phyloP scores from a whole-genome alignment of 1,140 invertebrate species.

The Luehdorfia chinensis region DNA sequence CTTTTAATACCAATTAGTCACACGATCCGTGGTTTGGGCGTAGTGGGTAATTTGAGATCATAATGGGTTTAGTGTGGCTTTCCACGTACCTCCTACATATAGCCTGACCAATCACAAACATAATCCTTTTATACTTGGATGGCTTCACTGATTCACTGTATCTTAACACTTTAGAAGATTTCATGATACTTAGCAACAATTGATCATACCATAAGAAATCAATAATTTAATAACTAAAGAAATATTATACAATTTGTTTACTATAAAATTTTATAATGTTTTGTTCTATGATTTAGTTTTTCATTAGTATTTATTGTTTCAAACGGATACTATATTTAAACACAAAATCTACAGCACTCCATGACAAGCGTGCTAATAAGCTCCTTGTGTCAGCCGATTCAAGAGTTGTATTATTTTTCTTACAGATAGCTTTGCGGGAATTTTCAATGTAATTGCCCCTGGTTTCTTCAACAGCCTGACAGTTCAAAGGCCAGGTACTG shows the following conservation, averaged over 20 bases:
- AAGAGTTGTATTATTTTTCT: slow-evolving; percentile 65
- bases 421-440: slow-evolving; percentile 67
- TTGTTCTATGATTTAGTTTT: no score
- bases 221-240: no score
- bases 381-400: slow-evolving; percentile 57
- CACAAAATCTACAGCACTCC: no score
- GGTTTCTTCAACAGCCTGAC: slow-evolving; percentile 68
- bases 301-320: no score
- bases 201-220: slow-evolving; percentile 3
- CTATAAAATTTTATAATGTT: no score
- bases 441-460: slow-evolving; percentile 74
- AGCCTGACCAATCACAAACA: slow-evolving; percentile 54
- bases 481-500: slow-evolving; percentile 67
- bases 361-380: slow-evolving; percentile 63
- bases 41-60: slow-evolving; percentile 62
- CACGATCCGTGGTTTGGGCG: slow-evolving; percentile 63
- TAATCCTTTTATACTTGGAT: slow-evolving; percentile 33
- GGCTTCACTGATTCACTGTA: slow-evolving; percentile 57
- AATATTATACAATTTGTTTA: no score
- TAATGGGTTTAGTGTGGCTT: slow-evolving; percentile 61
- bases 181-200: slow-evolving; percentile 27
- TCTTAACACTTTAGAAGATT: slow-evolving; percentile 49
- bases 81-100: slow-evolving; percentile 51
- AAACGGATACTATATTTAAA: no score
- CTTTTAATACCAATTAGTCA: slow-evolving; percentile 70